phyloP scores from a whole-genome alignment of 2,888 invertebrate species.

The Caenorhabditis afra region DNA sequence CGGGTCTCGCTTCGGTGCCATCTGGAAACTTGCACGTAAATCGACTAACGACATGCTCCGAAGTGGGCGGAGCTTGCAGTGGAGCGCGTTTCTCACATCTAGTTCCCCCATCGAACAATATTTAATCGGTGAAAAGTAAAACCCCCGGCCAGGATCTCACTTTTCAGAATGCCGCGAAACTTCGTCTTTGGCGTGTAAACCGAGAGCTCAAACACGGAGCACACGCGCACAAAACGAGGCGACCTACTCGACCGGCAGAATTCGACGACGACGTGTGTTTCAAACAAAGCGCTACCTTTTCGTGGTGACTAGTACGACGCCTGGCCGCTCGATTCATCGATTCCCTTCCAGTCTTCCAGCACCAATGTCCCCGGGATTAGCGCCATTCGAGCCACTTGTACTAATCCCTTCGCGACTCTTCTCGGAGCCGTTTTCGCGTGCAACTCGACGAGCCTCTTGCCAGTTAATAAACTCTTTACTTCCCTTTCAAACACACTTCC shows the following conservation, averaged over 20 bases:
- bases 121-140: slow-evolving; percentile 27
- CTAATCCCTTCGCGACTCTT: slow-evolving; percentile 31
- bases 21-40: too few species aligned
- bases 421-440: slow-evolving; percentile 19
- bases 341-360: neutral
- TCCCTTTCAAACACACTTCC: neutral
- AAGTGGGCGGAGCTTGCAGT: neutral
- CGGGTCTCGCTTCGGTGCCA: too few species aligned
- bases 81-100: neutral
- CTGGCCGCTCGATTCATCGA: neutral
- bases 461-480: slow-evolving; percentile 7
- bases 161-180: slow-evolving; percentile 24
- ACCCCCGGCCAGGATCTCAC: slow-evolving; percentile 11
- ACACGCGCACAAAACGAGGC: slow-evolving; percentile 23
- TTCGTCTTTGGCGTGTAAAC: slow-evolving; percentile 16
- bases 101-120: neutral
- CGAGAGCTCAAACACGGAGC: slow-evolving; percentile 14
- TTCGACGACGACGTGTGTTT: slow-evolving; percentile 18
- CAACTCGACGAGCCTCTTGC: slow-evolving; percentile 20
- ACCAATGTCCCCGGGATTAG: neutral
- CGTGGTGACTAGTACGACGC: slow-evolving; percentile 10
- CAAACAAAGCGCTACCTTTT: slow-evolving; percentile 29
- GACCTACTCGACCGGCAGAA: slow-evolving; percentile 48
- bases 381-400: slow-evolving; percentile 27
- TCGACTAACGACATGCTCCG: too few species aligned